Conservation (phyloP, 2,797 vertebrate genomes). For the Hybognathus amarus region DNA sequence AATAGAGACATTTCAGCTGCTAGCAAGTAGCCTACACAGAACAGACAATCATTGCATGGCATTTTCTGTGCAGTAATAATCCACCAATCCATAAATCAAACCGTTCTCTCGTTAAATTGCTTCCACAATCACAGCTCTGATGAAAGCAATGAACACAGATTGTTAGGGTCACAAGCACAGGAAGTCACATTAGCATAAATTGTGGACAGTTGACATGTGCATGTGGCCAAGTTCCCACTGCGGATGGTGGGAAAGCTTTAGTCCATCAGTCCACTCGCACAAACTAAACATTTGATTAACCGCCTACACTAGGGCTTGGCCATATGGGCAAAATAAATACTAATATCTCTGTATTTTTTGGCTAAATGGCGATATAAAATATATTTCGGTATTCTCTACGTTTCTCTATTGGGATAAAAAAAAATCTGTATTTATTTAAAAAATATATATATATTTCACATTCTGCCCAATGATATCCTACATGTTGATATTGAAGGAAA, state of each 20-base stretch:
- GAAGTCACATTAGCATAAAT: conserved; percentile 12
- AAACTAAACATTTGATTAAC: neutral
- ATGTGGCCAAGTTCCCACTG: conserved; percentile 9
- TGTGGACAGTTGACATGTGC: neutral
- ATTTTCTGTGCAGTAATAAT: conserved; percentile 1
- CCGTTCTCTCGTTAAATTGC: neutral
- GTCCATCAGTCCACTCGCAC: neutral
- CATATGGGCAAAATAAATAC: too few species aligned
- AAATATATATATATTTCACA: too few species aligned
- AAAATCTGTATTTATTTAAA: too few species aligned
- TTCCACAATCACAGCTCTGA: conserved; percentile 13
- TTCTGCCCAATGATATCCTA: too few species aligned
- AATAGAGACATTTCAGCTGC: conserved; percentile 2
- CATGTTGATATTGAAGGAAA: too few species aligned
- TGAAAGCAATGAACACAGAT: neutral
- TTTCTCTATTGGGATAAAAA: too few species aligned
- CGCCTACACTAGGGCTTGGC: too few species aligned
- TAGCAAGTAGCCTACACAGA: neutral
- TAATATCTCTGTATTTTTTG: too few species aligned
- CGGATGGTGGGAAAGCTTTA: conserved; percentile 35
- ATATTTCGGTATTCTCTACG: too few species aligned
- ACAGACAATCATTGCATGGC: conserved; percentile 5
- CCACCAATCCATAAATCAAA: conserved; percentile 2
- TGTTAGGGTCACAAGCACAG: conserved; percentile 7
- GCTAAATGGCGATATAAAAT: too few species aligned